Evolutionary conservation across 1,140 invertebrate species (phyloP), one percentile per base, ranked within the genome.

Genomic region (Pinna nobilis): DNA sequence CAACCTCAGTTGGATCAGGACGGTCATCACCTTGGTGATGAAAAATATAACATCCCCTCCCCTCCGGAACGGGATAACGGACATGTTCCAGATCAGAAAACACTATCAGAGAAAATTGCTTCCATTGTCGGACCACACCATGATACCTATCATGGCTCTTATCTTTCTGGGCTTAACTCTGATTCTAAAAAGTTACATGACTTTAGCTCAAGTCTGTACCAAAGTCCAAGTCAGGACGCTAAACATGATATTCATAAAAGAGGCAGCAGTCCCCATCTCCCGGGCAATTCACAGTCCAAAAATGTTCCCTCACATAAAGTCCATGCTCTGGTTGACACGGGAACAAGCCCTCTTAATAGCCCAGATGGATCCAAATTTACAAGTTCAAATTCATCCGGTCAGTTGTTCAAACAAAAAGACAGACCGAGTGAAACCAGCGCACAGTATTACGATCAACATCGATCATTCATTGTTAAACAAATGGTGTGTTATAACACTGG

Each of bases 1-100:
- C 79, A 84, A 18, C 86, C 86, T 37, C 78, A 74, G 28, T 73
- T 83, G 74, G 86, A 87, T 70, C 82, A 84, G 25, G 86, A 93
- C 77, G 92, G 94, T 86, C 91, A 93, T 83, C 92, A 93, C 80
- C 92, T 92, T 59, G 92, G 92, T 51, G 93, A 94, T 85, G 91
- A 91, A 70, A 92, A 94, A 77, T 94, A 94, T 87, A 92, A 91
- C 70, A 93, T 94, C 37, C 93, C 93, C 11, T 94, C 94, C 37
- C 93, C 94, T 1, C 94, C 94, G 0, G 94, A 95, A 88, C 87
- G 93, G 57, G 94, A 94, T 77, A 84, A 85, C 86, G 51, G 87
- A 90, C 61, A 91, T 32, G 77, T 74, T 59, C 39, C 81, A 23
- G 78, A 82, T 25, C 55, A 73, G 39, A 77, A 76, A 37, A 68